phyloP scores from a whole-genome alignment of 2,797 vertebrate genomes.

The Danio albolineatus region DNA sequence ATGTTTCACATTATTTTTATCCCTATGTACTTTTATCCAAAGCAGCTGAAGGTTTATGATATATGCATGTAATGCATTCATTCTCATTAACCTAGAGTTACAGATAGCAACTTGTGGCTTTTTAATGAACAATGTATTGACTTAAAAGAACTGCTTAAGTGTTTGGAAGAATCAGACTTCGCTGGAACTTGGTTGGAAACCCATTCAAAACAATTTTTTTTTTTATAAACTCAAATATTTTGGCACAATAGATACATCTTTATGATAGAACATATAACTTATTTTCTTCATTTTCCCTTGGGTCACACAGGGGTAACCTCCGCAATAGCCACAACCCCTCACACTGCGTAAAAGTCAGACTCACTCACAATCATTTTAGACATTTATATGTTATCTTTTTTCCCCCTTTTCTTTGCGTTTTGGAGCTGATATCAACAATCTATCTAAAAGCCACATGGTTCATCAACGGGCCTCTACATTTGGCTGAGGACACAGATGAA shows the following conservation, averaged over 20 bases:
- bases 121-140: too few species aligned
- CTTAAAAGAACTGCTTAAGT: not conserved
- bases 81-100: too few species aligned
- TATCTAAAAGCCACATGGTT: slow-evolving; percentile 53
- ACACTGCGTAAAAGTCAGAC: slow-evolving; percentile 29
- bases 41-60: too few species aligned
- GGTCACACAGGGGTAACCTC: slow-evolving; percentile 25
- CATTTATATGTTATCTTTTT: slow-evolving; percentile 18
- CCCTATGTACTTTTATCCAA: too few species aligned
- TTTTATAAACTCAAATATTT: not conserved
- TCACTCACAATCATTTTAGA: slow-evolving; percentile 26
- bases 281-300: not conserved
- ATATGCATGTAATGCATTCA: too few species aligned
- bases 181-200: not conserved
- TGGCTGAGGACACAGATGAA: slow-evolving; percentile 33
- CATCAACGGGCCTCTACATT: slow-evolving; percentile 35
- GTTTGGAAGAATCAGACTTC: not conserved
- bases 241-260: not conserved
- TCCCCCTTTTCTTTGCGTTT: slow-evolving; percentile 27
- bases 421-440: slow-evolving; percentile 39
- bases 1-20: too few species aligned
- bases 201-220: not conserved
- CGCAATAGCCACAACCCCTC: slow-evolving; percentile 36
- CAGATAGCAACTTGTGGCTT: too few species aligned
- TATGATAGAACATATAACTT: not conserved